Conservation (phyloP, 2,797 vertebrate species). For the Lindbergichthys nudifrons region DNA sequence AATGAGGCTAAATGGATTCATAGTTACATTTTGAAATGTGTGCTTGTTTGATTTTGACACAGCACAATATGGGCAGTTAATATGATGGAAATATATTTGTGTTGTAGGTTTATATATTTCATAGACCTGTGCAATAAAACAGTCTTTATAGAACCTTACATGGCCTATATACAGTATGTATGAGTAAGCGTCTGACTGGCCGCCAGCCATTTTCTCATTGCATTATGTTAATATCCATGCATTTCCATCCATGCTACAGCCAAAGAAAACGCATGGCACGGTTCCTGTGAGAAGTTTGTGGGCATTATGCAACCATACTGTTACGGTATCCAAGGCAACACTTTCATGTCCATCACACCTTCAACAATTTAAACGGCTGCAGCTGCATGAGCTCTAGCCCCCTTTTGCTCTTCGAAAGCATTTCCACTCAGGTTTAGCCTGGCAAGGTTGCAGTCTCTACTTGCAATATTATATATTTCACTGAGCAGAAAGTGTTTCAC, state of each 20-base stretch:
- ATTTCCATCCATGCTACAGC: constrained; percentile 10
- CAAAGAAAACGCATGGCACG: constrained; percentile 24
- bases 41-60: background rate
- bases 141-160: constrained; percentile 8
- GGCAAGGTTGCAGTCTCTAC: constrained; percentile 31
- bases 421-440: constrained; percentile 21
- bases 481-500: constrained; percentile 45
- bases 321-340: constrained; percentile 51
- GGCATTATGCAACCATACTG: constrained; percentile 45
- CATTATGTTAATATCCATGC: constrained; percentile 23
- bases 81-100: background rate
- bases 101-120: background rate
- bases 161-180: background rate
- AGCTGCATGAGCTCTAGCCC: constrained; percentile 14
- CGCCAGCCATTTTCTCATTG: constrained; percentile 15
- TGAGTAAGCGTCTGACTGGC: constrained; percentile 5
- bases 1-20: background rate
- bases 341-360: constrained; percentile 31
- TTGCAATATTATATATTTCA: constrained; percentile 46
- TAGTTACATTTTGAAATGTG: background rate
- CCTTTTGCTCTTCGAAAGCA: constrained; percentile 45
- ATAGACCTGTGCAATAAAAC: background rate
- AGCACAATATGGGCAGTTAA: background rate
- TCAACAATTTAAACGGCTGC: constrained; percentile 12
- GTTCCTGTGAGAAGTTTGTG: constrained; percentile 33